Conservation (phyloP, 1,140 invertebrate species). For the Drosophila kanapiae region DNA sequence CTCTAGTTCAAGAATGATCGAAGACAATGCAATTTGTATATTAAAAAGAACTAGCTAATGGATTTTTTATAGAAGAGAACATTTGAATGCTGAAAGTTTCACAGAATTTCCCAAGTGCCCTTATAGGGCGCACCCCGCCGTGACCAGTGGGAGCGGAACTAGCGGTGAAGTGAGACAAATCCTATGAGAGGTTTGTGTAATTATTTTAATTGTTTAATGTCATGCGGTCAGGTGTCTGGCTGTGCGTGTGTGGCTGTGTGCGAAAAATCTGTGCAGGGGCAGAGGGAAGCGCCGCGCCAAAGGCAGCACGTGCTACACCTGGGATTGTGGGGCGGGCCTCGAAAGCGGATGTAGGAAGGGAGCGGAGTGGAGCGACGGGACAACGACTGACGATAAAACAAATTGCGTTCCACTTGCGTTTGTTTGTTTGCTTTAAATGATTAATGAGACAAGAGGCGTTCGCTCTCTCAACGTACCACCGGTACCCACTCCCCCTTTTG, state of each 20-base stretch:
- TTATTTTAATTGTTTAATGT: conserved; percentile 85
- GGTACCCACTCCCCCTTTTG: background rate
- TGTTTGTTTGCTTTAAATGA: conserved; percentile 70
- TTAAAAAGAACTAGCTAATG: background rate
- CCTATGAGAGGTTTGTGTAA: conserved; percentile 76
- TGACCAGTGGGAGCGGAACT: conserved; percentile 10
- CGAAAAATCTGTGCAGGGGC: conserved; percentile 59
- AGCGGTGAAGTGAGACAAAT: conserved; percentile 64
- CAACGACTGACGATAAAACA: conserved; percentile 65
- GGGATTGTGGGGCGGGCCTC: conserved; percentile 1
- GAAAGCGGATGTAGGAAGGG: conserved; percentile 4
- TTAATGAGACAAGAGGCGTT: conserved; percentile 64
- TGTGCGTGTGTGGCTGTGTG: conserved; percentile 22
- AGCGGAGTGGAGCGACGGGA: background rate
- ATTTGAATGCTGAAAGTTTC: background rate
- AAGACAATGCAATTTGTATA: no score
- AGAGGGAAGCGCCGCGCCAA: conserved; percentile 13
- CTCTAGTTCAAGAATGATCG: no score
- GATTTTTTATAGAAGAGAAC: background rate
- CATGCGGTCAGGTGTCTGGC: conserved; percentile 71
- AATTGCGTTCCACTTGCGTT: conserved; percentile 69
- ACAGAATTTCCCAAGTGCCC: background rate
- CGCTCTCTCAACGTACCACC: conserved; percentile 19
- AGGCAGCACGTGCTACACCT: conserved; percentile 39
- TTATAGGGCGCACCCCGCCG: background rate